Evolutionary conservation across 2,888 invertebrate genomes (phyloP), one percentile per base, ranked within the genome.

Genomic region (Drosophila nr. medialis): DNA sequence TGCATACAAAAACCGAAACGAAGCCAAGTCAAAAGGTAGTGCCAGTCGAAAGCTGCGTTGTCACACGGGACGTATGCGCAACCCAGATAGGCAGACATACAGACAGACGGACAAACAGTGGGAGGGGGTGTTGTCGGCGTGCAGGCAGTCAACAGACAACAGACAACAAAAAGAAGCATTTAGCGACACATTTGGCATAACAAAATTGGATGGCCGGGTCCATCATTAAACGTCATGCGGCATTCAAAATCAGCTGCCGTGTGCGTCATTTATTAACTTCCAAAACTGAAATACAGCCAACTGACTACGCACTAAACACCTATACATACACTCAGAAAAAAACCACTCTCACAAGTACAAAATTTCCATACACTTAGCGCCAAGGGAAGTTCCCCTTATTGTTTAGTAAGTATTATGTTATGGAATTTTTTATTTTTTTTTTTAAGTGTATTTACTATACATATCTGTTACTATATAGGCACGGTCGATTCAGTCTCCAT

Each of bases 181-280:
- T 78, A 81, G 86, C 88, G 83, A 89, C 86, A 81, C 88, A 80
- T 89, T 86, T 83, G 80, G 86, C 88, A 86, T 86, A 83, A 81
- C 79, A 89, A 86, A 81, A 86, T 74, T 64, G 67, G 72, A 42
- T 64, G 54, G 42, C 21, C 56, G 50, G 42, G 56, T 30, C 50
- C 56, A 53, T 62, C 62, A 53, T 62, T 53, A 56, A 75, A 71
- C 65, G 76, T 77, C 78, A 71, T 53, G 67, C 65, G 69, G 65
- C 86, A 82, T 84, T 86, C 73, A 70, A 71, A 86, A 89, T 77
- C 82, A 84, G 79, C 72, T 72, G 66, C 67, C 82, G 72, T 75
- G 64, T 75, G 80, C 75, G 66, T 66, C 65, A 70, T 81, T 78
- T 82, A 87, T 80, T 77, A 77, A 67, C 75, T 75, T 48, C 55